Base-by-base conservation (phyloP, 2,888 invertebrate species). In the Leucoma salicis region DNA sequence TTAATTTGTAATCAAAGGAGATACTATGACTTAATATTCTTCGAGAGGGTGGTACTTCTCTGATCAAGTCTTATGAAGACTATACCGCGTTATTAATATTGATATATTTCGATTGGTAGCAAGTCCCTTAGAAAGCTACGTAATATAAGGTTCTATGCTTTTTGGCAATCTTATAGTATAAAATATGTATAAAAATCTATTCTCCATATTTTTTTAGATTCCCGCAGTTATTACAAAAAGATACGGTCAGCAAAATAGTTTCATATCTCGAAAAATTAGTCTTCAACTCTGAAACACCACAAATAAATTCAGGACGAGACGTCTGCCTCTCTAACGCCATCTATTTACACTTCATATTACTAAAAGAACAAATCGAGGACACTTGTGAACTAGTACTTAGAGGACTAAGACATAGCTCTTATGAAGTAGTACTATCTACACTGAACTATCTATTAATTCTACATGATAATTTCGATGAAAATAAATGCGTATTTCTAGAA, bases 171-270 rank as follows among this genome's bases (percentile, higher is more conserved):
- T n/a, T n/a, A n/a, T n/a, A n/a, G n/a, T n/a, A n/a, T n/a, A n/a
- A n/a, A n/a, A n/a, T n/a, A n/a, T n/a, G n/a, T n/a, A n/a, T n/a
- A n/a, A n/a, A n/a, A n/a, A n/a, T n/a, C n/a, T n/a, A n/a, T n/a
- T n/a, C n/a, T n/a, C n/a, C n/a, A n/a, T n/a, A n/a, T n/a, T 25
- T 29, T 78, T 75, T 21, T 70, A 85, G 84, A 41, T 76, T 74
- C 3, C 71, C 76, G 2, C 33, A 39, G 1, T 14, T 73, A 6
- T 41, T 78, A 1, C 43, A 57, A 4, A 27, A 53, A 8, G 60
- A 65, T 1, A 56, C 50, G 0, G 33, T 69, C 2, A 28, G 39
- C 0, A 46, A 44, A 14, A 65, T 79, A 24, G 43, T 57, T 39
- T 42, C 34, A 0, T 34, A 39, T 12, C 42, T 83, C 15, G 47